Conservation (phyloP, 2,797 vertebrate species). For the Macrochelys suwanniensis region DNA sequence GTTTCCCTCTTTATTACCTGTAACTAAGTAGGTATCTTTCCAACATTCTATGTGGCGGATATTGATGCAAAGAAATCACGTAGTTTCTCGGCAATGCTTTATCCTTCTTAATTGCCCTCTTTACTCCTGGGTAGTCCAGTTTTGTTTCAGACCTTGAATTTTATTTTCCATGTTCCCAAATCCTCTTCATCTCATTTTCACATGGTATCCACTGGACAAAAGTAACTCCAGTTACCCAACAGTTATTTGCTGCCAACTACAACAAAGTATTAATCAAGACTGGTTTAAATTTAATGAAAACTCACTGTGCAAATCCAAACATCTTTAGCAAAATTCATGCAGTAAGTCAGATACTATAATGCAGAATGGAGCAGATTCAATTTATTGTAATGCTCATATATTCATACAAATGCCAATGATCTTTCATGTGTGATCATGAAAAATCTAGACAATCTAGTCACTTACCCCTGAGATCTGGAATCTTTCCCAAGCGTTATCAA, state of each 20-base stretch:
- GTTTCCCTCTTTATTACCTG: neutral
- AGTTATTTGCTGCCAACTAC: neutral
- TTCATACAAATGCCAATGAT: constrained; percentile 73
- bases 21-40: neutral
- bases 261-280: neutral
- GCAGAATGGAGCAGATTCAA: constrained; percentile 67
- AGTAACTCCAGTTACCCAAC: neutral
- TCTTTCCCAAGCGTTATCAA: neutral
- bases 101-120: neutral
- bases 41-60: neutral
- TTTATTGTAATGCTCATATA: constrained; percentile 74
- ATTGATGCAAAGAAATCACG: neutral
- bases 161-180: neutral
- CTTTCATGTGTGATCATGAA: constrained; percentile 67
- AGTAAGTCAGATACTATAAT: constrained; percentile 65
- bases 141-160: neutral
- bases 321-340: neutral
- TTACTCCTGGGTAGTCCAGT: neutral
- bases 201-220: neutral
- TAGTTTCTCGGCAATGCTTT: neutral
- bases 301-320: accelerated
- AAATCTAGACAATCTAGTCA: constrained; percentile 39
- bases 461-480: neutral
- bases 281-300: neutral
- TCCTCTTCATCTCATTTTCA: neutral